Percentiles rank a stretch among this genome's conserved stretches.
Conservation (phyloP, 2,888 invertebrate species). For the Toxonevra muliebris region DNA sequence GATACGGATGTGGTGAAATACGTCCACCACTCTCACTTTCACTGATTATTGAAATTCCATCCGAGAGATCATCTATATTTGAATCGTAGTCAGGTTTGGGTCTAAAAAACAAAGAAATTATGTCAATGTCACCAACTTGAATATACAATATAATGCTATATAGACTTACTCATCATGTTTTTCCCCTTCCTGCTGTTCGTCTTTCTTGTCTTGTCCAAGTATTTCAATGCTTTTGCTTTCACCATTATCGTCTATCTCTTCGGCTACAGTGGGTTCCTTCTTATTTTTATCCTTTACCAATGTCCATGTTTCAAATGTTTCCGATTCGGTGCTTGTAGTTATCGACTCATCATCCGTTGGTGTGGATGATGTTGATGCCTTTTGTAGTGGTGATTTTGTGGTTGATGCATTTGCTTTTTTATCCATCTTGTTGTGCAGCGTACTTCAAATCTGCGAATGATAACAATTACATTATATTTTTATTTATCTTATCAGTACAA, state of each 20-base stretch:
- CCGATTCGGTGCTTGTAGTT: constrained; percentile 53
- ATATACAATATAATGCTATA: constrained; percentile 22
- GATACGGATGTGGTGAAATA: constrained; percentile 54
- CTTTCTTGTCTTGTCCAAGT: constrained; percentile 9
- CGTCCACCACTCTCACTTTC: constrained; percentile 62
- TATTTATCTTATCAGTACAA: background rate
- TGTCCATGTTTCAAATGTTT: constrained; percentile 58
- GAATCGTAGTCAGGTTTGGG: constrained; percentile 29
- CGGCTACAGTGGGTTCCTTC: constrained; percentile 18
- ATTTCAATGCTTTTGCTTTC: constrained; percentile 36
- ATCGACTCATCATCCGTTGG: constrained; percentile 42
- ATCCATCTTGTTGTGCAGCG: constrained; percentile 14
- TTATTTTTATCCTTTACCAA: constrained; percentile 51
- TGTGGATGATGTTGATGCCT: constrained; percentile 22
- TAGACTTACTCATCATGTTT: constrained; percentile 37
- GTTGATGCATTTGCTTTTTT: constrained; percentile 6
- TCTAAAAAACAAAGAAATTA: constrained; percentile 2
- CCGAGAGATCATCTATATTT: constrained; percentile 57
- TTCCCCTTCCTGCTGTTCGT: constrained; percentile 18
- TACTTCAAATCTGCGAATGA: constrained; percentile 9
- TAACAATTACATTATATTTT: background rate
- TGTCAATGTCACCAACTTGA: background rate
- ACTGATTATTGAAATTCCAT: constrained; percentile 64
- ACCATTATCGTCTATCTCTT: constrained; percentile 1
- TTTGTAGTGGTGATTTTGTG: constrained; percentile 18